phyloP scores from a whole-genome alignment of 2,797 vertebrate genomes.

The Hylomyscus alleni region DNA sequence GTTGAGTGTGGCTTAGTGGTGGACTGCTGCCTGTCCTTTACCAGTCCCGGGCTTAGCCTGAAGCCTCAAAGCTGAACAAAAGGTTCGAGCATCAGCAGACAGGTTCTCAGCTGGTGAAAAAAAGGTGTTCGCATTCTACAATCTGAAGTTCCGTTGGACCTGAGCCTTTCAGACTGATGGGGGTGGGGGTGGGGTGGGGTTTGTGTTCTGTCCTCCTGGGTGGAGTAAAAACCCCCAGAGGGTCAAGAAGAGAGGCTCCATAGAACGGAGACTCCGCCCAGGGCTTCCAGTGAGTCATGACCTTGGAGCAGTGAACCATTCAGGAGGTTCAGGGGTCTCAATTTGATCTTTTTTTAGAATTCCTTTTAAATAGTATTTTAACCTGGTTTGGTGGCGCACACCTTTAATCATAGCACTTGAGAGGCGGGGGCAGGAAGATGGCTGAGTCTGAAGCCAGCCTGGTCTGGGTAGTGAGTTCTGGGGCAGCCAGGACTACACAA shows the following conservation, averaged over 20 bases:
- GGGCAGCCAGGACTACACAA: neutral
- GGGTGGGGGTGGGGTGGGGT: too few species aligned
- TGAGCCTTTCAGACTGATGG: neutral
- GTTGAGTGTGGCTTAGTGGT: neutral
- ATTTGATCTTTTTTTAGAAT: neutral
- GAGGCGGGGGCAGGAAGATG: neutral
- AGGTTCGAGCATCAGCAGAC: neutral
- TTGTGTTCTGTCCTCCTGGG: neutral
- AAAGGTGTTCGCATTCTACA: neutral
- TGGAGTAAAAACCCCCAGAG: neutral
- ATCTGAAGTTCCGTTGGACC: neutral
- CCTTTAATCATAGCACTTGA: neutral
- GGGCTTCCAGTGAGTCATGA: neutral
- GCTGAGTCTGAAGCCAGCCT: neutral
- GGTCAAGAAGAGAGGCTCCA: neutral
- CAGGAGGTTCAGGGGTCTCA: neutral
- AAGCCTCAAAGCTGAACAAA: neutral
- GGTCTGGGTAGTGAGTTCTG: neutral
- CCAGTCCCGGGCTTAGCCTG: neutral
- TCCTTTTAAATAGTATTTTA: neutral
- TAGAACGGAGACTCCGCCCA: neutral
- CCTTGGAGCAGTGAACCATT: neutral
- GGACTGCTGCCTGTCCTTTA: neutral
- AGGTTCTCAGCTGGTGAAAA: neutral
- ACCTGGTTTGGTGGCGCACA: neutral